Percentiles rank a stretch among this genome's conserved stretches.
These are phyloP conservation scores for Drosophila pegasa DNA, from an alignment of 2,888 invertebrate genomes.

Conservation along the genomic window DNA sequence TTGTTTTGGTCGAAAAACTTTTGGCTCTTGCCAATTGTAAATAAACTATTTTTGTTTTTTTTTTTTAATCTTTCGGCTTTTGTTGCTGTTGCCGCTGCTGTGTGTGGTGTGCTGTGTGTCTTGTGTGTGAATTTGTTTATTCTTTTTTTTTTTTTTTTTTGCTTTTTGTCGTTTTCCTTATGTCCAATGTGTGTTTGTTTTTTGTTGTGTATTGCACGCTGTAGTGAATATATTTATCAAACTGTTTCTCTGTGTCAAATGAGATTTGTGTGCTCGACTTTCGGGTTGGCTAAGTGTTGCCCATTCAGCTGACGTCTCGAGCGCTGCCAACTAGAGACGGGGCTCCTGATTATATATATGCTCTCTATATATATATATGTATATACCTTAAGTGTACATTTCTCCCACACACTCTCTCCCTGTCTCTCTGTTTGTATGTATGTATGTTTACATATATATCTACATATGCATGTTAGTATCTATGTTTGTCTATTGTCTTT, in stretches of 20 bases:
- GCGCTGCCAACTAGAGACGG: slow-evolving; percentile 58
- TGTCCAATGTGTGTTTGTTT: slow-evolving; percentile 25
- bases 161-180: slow-evolving; percentile 10
- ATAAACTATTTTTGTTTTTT: not conserved
- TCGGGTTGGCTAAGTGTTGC: slow-evolving; percentile 34
- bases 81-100: not conserved
- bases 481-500: slow-evolving; percentile 14
- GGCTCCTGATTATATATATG: too few relatives aligned
- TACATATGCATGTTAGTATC: slow-evolving; percentile 12
- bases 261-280: slow-evolving; percentile 41
- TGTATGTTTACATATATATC: slow-evolving; percentile 16
- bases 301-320: slow-evolving; percentile 46
- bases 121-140: not conserved
- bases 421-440: too few relatives aligned
- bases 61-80: not conserved
- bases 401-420: too few relatives aligned
- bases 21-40: not conserved
- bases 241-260: slow-evolving; percentile 55
- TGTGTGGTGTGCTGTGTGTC: not conserved
- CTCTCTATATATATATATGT: slow-evolving; percentile 9
- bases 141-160: slow-evolving; percentile 7
- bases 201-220: slow-evolving; percentile 38
- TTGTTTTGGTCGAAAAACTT: not conserved
- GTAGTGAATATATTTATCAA: slow-evolving; percentile 50
- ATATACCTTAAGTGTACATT: not conserved